Conservation (phyloP, 2,797 vertebrate genomes). For the Otus scops region DNA sequence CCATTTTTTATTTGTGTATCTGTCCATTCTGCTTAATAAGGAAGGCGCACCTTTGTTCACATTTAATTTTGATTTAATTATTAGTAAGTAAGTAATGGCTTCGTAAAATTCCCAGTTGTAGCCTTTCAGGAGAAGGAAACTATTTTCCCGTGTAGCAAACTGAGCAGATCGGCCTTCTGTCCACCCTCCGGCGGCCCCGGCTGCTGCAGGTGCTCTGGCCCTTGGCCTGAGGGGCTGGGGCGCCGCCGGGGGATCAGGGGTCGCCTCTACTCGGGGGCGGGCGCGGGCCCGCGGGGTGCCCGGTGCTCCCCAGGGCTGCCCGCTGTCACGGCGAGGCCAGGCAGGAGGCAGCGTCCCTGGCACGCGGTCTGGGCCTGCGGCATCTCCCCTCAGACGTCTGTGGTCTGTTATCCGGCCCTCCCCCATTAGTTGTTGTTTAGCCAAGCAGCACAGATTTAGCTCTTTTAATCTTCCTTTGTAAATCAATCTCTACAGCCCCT, state of each 20-base stretch:
- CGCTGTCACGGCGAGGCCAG: rapidly evolving
- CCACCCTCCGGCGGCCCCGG: neutral
- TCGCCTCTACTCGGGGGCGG: too few relatives aligned
- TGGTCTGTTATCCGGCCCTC: neutral
- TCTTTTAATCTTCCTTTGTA: conserved; percentile 63
- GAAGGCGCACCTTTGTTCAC: conserved; percentile 73
- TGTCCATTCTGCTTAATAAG: conserved; percentile 76
- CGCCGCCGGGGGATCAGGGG: neutral
- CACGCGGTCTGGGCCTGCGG: neutral
- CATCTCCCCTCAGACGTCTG: neutral
- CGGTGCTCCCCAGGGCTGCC: neutral
- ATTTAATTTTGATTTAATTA: conserved; percentile 83
- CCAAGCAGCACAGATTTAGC: conserved; percentile 61
- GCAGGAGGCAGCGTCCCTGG: neutral
- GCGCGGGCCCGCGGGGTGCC: rapidly evolving
- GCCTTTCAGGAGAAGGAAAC: conserved; percentile 44
- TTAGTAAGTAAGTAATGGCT: conserved; percentile 75
- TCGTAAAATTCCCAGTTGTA: conserved; percentile 58
- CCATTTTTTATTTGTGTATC: conserved; percentile 72
- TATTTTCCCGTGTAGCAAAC: neutral
- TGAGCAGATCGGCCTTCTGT: neutral
- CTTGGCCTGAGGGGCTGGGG: neutral
- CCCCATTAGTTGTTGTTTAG: conserved; percentile 55
- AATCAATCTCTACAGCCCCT: conserved; percentile 55
- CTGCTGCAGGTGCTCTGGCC: neutral